phyloP scores from a whole-genome alignment of 2,113 vertebrate species.

The Gnathonemus echidnorhynchus region DNA sequence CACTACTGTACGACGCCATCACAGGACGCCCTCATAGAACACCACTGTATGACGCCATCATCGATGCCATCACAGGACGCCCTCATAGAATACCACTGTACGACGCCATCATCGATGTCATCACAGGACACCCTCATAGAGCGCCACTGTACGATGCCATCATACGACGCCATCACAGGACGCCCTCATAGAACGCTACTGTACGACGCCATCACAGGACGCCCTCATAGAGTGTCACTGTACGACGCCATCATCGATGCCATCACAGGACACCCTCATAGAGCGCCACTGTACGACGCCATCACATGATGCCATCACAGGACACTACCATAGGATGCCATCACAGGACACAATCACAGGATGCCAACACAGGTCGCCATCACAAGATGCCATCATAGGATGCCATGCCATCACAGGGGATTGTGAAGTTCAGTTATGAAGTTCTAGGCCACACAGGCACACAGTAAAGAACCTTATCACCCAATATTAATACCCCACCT shows the following conservation, averaged over 20 bases:
- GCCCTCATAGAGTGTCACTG: no score
- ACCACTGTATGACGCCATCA: not conserved
- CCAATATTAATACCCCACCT: not conserved
- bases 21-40: not conserved
- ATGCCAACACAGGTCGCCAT: no score
- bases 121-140: no score
- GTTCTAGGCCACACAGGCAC: not conserved
- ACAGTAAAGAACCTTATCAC: not conserved
- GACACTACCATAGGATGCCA: no score
- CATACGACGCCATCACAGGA: no score
- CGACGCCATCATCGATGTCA: not conserved
- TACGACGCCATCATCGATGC: no score
- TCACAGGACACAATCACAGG: no score
- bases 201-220: not conserved
- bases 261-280: not conserved
- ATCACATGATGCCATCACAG: no score
- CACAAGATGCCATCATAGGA: no score
- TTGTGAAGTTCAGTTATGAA: not conserved
- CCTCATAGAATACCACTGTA: not conserved
- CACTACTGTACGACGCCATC: accelerated
- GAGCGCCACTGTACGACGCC: not conserved
- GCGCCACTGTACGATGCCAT: no score
- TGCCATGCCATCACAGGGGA: not conserved
- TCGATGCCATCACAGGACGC: no score
- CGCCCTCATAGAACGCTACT: accelerated